Evolutionary conservation across 2,113 vertebrate species (phyloP).

Genomic region (Scomber colias): DNA sequence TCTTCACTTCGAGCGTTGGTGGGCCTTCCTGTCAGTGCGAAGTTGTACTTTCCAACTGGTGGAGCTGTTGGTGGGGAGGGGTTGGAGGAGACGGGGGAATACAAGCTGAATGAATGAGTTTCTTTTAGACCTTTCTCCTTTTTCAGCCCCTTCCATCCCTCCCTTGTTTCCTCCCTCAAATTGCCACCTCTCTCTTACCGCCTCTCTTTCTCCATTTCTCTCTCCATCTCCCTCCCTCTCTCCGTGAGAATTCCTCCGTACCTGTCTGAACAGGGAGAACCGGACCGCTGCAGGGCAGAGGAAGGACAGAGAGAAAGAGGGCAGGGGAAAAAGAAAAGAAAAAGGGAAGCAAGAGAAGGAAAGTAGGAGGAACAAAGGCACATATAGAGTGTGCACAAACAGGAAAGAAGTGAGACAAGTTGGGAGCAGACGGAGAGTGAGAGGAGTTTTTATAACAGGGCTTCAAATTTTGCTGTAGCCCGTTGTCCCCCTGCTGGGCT

Average conservation of each 20-base stretch:
- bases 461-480: slow-evolving; percentile 21
- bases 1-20: background rate
- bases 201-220: slow-evolving; percentile 25
- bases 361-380: slow-evolving; percentile 47
- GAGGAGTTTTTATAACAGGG: slow-evolving; percentile 13
- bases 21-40: slow-evolving; percentile 50
- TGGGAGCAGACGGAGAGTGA: slow-evolving; percentile 4
- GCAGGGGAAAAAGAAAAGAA: slow-evolving; percentile 25
- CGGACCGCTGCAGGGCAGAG: slow-evolving; percentile 54
- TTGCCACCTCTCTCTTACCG: slow-evolving; percentile 75
- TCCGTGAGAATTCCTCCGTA: slow-evolving; percentile 75
- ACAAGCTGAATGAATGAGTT: slow-evolving; percentile 81
- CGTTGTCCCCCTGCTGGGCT: slow-evolving; percentile 26
- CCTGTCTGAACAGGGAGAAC: slow-evolving; percentile 83
- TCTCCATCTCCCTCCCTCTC: slow-evolving; percentile 51
- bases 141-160: slow-evolving; percentile 70
- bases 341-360: slow-evolving; percentile 37
- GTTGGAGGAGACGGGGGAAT: slow-evolving; percentile 28
- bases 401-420: slow-evolving; percentile 33
- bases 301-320: slow-evolving; percentile 35
- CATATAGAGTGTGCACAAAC: slow-evolving; percentile 43
- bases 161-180: slow-evolving; percentile 81
- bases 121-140: slow-evolving; percentile 72
- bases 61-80: slow-evolving; percentile 71
- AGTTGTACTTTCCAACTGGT: slow-evolving; percentile 72